phyloP scores from a whole-genome alignment of 2,113 vertebrate genomes.

The Casuarius casuarius region DNA sequence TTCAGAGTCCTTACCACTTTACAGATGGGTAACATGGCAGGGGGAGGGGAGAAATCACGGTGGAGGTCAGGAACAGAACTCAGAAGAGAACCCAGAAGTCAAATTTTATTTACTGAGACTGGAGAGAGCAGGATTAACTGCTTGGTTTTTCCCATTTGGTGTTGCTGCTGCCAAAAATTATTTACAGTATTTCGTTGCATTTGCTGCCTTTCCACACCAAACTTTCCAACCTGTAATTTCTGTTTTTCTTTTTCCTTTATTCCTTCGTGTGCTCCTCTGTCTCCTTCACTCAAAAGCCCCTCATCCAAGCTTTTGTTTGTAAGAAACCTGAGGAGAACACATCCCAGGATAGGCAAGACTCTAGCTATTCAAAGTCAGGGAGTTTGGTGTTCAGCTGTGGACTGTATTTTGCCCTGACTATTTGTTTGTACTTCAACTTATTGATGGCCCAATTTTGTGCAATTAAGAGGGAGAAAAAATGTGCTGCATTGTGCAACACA shows the following conservation, averaged over 20 bases:
- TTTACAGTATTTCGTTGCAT: neutral
- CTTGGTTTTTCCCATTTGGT: neutral
- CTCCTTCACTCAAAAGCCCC: neutral
- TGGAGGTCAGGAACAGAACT: neutral
- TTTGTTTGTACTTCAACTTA: neutral
- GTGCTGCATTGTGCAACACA: neutral
- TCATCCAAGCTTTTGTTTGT: neutral
- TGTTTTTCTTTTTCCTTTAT: neutral
- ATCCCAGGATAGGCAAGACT: neutral
- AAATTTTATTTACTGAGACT: neutral
- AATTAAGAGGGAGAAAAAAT: neutral
- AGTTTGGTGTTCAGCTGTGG: neutral
- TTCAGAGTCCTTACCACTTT: neutral
- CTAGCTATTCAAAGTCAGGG: neutral
- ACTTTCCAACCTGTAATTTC: neutral
- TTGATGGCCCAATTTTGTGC: neutral
- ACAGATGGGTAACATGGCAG: neutral
- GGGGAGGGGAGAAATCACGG: neutral
- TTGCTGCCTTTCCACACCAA: neutral
- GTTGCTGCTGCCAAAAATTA: neutral
- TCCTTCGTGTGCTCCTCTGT: neutral
- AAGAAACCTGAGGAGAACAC: neutral
- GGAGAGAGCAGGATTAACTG: neutral
- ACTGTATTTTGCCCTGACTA: neutral
- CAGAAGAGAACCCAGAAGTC: neutral